Conservation (phyloP, 2,113 vertebrate genomes). For the Melozone crissalis region DNA sequence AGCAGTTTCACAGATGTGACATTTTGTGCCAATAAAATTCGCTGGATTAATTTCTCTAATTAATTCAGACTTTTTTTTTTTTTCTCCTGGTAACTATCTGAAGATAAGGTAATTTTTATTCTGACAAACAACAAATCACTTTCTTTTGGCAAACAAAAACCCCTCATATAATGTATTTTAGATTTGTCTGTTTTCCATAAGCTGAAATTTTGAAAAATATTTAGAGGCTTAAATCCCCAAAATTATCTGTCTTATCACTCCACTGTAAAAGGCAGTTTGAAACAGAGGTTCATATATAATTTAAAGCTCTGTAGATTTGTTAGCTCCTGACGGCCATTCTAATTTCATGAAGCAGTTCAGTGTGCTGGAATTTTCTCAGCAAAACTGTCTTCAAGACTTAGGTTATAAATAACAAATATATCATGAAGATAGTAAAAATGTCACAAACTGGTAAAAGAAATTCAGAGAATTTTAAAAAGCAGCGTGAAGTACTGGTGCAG, state of each 20-base stretch:
- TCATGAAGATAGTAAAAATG: neutral
- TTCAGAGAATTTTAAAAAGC: neutral
- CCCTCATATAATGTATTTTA: neutral
- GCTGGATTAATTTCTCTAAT: neutral
- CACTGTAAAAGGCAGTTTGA: constrained; percentile 1
- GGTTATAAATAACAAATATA: constrained; percentile 5
- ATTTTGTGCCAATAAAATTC: neutral
- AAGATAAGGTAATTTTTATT: neutral
- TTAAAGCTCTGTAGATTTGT: constrained; percentile 25
- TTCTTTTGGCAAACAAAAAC: accelerated
- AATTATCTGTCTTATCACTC: neutral
- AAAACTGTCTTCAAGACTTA: neutral
- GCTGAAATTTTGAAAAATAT: neutral
- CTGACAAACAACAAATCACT: neutral
- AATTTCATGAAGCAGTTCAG: neutral
- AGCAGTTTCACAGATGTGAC: neutral
- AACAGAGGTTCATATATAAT: constrained; percentile 25
- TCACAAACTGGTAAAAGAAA: neutral
- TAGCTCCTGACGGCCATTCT: constrained; percentile 29
- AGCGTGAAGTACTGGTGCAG: neutral
- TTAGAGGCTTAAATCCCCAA: neutral
- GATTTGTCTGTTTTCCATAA: neutral
- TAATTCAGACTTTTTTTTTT: neutral
- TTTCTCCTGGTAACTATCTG: neutral
- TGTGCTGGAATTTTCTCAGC: neutral